Percentiles rank a stretch among this genome's conserved stretches.
phyloP scores from a whole-genome alignment of 2,113 vertebrate species.

The Piaya cayana region DNA sequence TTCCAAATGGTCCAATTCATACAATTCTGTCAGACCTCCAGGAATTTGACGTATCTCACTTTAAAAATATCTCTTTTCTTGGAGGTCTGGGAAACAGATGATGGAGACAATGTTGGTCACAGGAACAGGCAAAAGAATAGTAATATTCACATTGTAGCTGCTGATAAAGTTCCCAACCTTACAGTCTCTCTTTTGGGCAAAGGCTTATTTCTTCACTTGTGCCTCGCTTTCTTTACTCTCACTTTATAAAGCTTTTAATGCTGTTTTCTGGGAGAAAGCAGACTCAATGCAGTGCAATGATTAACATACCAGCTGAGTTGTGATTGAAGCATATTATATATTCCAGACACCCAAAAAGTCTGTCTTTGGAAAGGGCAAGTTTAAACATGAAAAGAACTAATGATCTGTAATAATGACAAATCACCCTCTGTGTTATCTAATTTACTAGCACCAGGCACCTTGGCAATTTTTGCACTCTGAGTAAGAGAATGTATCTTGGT shows the following conservation, averaged over 20 bases:
- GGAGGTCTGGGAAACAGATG: not conserved
- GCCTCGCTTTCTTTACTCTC: not conserved
- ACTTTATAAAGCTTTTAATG: not conserved
- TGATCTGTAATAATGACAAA: slow-evolving; percentile 66
- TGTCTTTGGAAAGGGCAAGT: slow-evolving; percentile 32
- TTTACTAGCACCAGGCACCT: slow-evolving; percentile 37
- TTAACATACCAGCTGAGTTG: not conserved
- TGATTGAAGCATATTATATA: not conserved
- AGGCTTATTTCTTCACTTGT: not conserved
- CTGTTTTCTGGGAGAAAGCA: not conserved
- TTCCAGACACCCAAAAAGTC: not conserved
- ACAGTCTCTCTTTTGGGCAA: not conserved
- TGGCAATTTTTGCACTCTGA: slow-evolving; percentile 7
- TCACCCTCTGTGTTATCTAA: slow-evolving; percentile 46
- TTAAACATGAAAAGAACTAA: slow-evolving; percentile 59
- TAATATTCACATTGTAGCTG: not conserved
- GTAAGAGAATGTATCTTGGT: slow-evolving; percentile 28
- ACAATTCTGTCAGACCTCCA: not conserved
- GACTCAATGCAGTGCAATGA: not conserved
- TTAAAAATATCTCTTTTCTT: not conserved
- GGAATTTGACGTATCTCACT: rapidly evolving
- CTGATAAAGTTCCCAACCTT: not conserved
- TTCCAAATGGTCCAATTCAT: not conserved
- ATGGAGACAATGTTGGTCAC: not conserved
- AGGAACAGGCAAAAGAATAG: not conserved